phyloP scores from a whole-genome alignment of 2,797 vertebrate species.

The Anguilla pacifica region DNA sequence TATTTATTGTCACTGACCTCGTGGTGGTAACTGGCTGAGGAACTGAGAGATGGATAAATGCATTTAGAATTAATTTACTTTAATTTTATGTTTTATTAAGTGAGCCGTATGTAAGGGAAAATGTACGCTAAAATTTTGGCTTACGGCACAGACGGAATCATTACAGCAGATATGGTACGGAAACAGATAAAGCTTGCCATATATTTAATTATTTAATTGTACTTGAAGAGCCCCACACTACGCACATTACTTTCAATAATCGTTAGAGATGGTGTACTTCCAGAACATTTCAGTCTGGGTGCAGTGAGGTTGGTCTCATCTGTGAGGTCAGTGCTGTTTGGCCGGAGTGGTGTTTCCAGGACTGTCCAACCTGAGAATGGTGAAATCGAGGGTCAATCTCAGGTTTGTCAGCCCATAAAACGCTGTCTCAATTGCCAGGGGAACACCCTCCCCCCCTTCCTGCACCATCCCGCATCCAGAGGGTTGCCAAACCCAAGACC shows the following conservation, averaged over 20 bases:
- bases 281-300: neutral
- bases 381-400: conserved; percentile 85
- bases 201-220: neutral
- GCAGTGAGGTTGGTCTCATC: neutral
- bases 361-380: conserved; percentile 97
- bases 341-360: conserved; percentile 79
- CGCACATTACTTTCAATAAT: neutral
- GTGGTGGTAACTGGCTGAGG: neutral
- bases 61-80: neutral
- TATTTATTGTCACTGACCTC: neutral
- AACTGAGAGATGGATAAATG: neutral
- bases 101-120: neutral
- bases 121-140: neutral
- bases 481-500: neutral
- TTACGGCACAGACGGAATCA: neutral
- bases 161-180: neutral
- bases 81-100: neutral
- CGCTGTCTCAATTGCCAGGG: conserved; percentile 66
- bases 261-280: neutral
- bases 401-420: conserved; percentile 96
- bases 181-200: neutral
- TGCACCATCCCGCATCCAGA: neutral
- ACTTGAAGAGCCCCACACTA: neutral
- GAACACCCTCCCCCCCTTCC: neutral
- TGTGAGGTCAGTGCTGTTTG: neutral